These are phyloP conservation scores for Medauroidea extradentata DNA, from an alignment of 1,140 invertebrate species.

Conservation along the genomic window DNA sequence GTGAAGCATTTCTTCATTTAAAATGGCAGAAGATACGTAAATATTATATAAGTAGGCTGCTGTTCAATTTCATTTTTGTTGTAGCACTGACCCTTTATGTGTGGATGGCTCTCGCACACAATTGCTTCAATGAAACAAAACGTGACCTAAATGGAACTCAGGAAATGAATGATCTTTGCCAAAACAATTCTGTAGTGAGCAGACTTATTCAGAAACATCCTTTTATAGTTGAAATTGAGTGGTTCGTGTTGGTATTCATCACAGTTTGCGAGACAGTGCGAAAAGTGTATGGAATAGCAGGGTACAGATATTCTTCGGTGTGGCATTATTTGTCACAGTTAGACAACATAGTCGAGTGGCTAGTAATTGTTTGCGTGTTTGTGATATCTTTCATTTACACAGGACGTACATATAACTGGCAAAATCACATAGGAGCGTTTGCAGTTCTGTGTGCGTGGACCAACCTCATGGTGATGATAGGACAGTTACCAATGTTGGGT, in stretches of 20 bases:
- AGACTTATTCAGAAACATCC: slow-evolving; percentile 65
- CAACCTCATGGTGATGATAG: slow-evolving; percentile 80
- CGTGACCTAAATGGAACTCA: slow-evolving; percentile 51
- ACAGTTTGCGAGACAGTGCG: slow-evolving; percentile 70
- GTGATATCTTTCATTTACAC: slow-evolving; percentile 73
- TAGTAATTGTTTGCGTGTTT: slow-evolving; percentile 75
- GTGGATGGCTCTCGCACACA: slow-evolving; percentile 67
- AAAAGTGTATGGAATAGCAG: slow-evolving; percentile 70
- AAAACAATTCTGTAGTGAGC: slow-evolving; percentile 60
- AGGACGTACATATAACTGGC: slow-evolving; percentile 72
- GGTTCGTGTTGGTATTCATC: slow-evolving; percentile 62
- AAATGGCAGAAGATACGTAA: slow-evolving; percentile 88
- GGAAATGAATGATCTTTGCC: slow-evolving; percentile 35
- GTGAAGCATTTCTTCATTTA: slow-evolving; percentile 75
- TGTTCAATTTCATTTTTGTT: slow-evolving; percentile 76
- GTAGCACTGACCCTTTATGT: slow-evolving; percentile 72
- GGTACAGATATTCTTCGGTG: slow-evolving; percentile 70
- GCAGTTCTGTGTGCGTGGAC: slow-evolving; percentile 80
- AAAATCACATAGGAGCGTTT: slow-evolving; percentile 76
- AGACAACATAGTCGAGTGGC: slow-evolving; percentile 82
- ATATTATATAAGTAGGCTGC: slow-evolving; percentile 72
- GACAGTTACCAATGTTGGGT: slow-evolving; percentile 77
- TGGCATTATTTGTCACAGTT: slow-evolving; percentile 74
- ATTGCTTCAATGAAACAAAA: slow-evolving; percentile 71
- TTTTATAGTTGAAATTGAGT: slow-evolving; percentile 68